Evolutionary conservation across 2,888 invertebrate genomes (phyloP).

Genomic region (Rotaria macrura): DNA sequence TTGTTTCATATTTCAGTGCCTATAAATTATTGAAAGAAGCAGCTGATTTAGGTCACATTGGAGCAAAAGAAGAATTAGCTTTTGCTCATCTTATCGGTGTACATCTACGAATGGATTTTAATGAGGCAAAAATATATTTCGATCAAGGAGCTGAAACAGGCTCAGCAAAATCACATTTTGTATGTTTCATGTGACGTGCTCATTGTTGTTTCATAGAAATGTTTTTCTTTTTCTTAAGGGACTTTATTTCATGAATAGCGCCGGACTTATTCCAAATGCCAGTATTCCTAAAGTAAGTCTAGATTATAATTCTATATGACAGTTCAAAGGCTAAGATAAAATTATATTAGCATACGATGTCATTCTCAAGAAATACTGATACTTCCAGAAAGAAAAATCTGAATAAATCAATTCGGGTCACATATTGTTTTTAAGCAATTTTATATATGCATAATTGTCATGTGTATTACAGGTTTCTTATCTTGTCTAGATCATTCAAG

Average conservation of each 20-base stretch:
- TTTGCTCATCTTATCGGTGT: slow-evolving; percentile 78
- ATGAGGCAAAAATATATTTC: slow-evolving; percentile 66
- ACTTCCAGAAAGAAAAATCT: too few species aligned
- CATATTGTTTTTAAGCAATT: too few species aligned
- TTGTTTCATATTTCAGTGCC: slow-evolving; percentile 49
- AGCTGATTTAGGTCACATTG: slow-evolving; percentile 66
- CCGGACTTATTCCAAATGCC: slow-evolving; percentile 73
- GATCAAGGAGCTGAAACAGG: slow-evolving; percentile 65
- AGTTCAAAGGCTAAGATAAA: too few species aligned
- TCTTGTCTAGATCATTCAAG: too few species aligned
- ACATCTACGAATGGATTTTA: slow-evolving; percentile 65
- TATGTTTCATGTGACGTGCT: slow-evolving; percentile 45
- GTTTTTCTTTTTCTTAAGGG: slow-evolving; percentile 56
- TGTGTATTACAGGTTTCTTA: too few species aligned
- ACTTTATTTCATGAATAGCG: slow-evolving; percentile 73
- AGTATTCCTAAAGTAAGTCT: slow-evolving; percentile 62
- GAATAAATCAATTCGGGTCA: too few species aligned
- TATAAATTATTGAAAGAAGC: slow-evolving; percentile 68
- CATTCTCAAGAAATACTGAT: too few species aligned
- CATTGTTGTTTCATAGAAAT: neutral
- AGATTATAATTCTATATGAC: too few species aligned
- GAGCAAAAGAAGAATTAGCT: slow-evolving; percentile 71
- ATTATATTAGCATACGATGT: too few species aligned
- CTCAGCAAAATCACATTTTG: slow-evolving; percentile 77
- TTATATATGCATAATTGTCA: too few species aligned